Conservation (phyloP, 2,888 invertebrate species). For the Acleris cristana region DNA sequence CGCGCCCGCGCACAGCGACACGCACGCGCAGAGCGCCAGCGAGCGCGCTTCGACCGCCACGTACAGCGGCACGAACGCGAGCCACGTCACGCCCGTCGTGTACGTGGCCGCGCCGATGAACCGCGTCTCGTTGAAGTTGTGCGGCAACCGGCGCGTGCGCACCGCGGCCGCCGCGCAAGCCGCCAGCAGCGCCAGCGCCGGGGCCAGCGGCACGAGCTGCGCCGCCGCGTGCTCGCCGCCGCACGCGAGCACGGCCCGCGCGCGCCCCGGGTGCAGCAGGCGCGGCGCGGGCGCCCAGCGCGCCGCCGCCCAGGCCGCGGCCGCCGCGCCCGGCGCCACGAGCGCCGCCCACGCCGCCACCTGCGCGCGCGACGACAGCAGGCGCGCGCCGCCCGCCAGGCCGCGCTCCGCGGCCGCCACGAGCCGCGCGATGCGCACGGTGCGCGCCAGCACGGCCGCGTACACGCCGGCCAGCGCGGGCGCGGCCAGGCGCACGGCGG, state of each 20-base stretch:
- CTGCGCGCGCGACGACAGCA: constrained; percentile 76
- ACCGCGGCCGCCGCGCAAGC: constrained; percentile 91
- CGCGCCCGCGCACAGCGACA: constrained; percentile 89
- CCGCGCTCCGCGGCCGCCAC: constrained; percentile 62
- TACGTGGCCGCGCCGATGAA: constrained; percentile 92
- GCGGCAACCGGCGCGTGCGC: constrained; percentile 90
- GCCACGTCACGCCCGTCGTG: constrained; percentile 90
- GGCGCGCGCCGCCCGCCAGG: constrained; percentile 44
- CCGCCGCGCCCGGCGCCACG: constrained; percentile 75
- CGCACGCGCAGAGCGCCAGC: constrained; percentile 84
- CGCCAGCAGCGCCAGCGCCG: constrained; percentile 87
- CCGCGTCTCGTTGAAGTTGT: constrained; percentile 91
- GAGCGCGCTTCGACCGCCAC: constrained; percentile 55
- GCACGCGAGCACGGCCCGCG: constrained; percentile 85
- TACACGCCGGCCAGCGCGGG: constrained; percentile 55
- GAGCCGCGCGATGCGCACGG: constrained; percentile 54
- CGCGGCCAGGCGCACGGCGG: constrained; percentile 49
- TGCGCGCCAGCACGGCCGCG: constrained; percentile 56
- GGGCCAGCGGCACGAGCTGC: constrained; percentile 86
- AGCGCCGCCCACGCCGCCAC: constrained; percentile 83
- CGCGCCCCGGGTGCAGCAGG: constrained; percentile 75
- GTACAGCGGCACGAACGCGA: constrained; percentile 91
- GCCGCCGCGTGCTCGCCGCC: constrained; percentile 77
- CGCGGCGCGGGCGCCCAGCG: constrained; percentile 74
- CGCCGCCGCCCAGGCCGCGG: constrained; percentile 85